Evolutionary conservation across 2,888 invertebrate genomes (phyloP).

Genomic region (Gryllus longicercus): DNA sequence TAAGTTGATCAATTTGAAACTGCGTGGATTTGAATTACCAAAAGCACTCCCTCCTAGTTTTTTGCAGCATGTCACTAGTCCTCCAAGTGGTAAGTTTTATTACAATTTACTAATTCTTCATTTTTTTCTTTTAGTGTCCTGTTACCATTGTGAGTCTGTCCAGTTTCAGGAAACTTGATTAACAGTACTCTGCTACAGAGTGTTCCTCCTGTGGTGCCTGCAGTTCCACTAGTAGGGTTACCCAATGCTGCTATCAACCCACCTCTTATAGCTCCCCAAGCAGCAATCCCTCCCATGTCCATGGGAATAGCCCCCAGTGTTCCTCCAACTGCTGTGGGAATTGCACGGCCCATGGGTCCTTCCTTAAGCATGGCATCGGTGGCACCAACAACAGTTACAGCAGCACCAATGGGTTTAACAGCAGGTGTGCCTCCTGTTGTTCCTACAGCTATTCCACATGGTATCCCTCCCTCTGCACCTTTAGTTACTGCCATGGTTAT

Average conservation of each 20-base stretch:
- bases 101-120: background rate
- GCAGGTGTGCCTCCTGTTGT: constrained; percentile 48
- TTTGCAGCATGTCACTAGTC: constrained; percentile 55
- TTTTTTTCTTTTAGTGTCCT: background rate
- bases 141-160: background rate
- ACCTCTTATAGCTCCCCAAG: background rate
- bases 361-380: constrained; percentile 49
- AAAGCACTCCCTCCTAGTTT: constrained; percentile 75
- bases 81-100: constrained; percentile 41
- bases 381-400: constrained; percentile 41
- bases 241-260: background rate
- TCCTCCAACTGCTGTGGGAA: constrained; percentile 39
- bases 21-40: constrained; percentile 89
- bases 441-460: constrained; percentile 30
- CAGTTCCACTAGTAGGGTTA: constrained; percentile 34
- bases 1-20: constrained; percentile 89
- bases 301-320: constrained; percentile 31
- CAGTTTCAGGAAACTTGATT: constrained; percentile 20
- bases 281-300: constrained; percentile 35
- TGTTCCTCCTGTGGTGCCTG: constrained; percentile 36
- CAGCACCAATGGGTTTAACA: constrained; percentile 30
- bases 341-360: constrained; percentile 56
- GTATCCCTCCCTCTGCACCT: constrained; percentile 26
- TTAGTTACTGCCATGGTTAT: constrained; percentile 37
- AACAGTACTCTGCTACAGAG: constrained; percentile 28